Evolutionary conservation across 2,888 invertebrate species (phyloP), one percentile per base, ranked within the genome.

Genomic region (Cheilosia vulpina): DNA sequence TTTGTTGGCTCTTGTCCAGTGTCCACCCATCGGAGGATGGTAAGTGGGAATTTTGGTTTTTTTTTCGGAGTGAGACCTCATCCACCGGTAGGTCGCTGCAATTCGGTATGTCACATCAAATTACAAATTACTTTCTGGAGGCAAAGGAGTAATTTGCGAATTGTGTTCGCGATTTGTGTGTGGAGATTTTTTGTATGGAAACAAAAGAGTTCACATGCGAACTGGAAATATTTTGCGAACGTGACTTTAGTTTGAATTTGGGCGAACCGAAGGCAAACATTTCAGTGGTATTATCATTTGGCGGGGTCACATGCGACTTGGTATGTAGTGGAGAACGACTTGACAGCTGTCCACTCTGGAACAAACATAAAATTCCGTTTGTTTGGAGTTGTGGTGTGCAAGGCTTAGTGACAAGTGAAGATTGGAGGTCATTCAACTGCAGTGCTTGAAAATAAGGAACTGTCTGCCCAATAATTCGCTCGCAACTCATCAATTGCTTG

Each of bases 21-120:
- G 60, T 66, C 73, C 73, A 62, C 53, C 69, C 58, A 52, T 38
- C 24, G 7, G 34, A 53, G 27, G n/a, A 4, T 62, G 11, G 38
- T 27, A 53, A 27, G 68, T 27, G 41, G 21, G 43, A 68, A 53
- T 41, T 52, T 63, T 1, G 11, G 47, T 63, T 27, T 45, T 45
- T 68, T 60, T 24, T 31, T 52, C 19, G 1, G n/a, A 63, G 73
- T 55, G 55, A 73, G 77, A 69, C 60, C 68, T 66, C 43, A 41
- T 31, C 53, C 58, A 58, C 50, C 62, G 72, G 78, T 73, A 83
- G 75, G 75, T 84, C 79, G 73, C 31, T 21, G 69, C 73, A 78
- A 78, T 83, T 79, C 73, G 57, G 79, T 84, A 75, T 84, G 84
- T 84, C 84, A 75, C 84, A 84, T 84, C 65, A 66, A 80, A 80